Evolutionary conservation across 2,888 invertebrate genomes (phyloP).

Genomic region (Loripinus fragilis): DNA sequence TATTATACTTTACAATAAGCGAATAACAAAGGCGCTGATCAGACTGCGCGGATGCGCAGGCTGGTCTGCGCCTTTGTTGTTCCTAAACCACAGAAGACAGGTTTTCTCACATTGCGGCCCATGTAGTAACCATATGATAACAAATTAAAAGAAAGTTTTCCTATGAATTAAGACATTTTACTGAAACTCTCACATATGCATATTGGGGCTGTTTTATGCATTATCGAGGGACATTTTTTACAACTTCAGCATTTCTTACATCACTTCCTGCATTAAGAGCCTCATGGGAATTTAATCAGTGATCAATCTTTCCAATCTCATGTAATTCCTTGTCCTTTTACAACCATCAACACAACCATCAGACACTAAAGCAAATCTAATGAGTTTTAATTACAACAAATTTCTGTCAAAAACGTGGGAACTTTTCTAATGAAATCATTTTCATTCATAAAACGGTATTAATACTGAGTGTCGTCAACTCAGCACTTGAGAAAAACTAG

Average conservation of each 20-base stretch:
- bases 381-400: slow-evolving; percentile 15
- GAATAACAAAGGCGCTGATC: too few relatives aligned
- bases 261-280: slow-evolving; percentile 1
- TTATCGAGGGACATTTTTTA: neutral
- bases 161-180: too few relatives aligned
- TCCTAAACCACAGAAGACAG: too few relatives aligned
- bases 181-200: too few relatives aligned
- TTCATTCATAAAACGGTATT: slow-evolving; percentile 8
- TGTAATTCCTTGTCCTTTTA: neutral
- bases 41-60: too few relatives aligned
- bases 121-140: too few relatives aligned
- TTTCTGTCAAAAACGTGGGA: slow-evolving; percentile 17
- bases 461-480: too few relatives aligned
- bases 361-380: neutral
- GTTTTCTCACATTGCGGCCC: too few relatives aligned
- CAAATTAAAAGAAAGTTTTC: too few relatives aligned
- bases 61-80: too few relatives aligned
- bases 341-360: neutral
- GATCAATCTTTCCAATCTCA: neutral
- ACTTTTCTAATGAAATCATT: neutral
- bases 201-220: neutral
- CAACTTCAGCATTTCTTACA: slow-evolving; percentile 3
- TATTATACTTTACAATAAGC: too few relatives aligned
- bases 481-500: too few relatives aligned
- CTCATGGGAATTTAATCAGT: slow-evolving; percentile 7